Percentiles rank a stretch among this genome's conserved stretches.
Evolutionary conservation across 2,113 vertebrate species (phyloP).

Genomic region (Malurus alboscapulatus): DNA sequence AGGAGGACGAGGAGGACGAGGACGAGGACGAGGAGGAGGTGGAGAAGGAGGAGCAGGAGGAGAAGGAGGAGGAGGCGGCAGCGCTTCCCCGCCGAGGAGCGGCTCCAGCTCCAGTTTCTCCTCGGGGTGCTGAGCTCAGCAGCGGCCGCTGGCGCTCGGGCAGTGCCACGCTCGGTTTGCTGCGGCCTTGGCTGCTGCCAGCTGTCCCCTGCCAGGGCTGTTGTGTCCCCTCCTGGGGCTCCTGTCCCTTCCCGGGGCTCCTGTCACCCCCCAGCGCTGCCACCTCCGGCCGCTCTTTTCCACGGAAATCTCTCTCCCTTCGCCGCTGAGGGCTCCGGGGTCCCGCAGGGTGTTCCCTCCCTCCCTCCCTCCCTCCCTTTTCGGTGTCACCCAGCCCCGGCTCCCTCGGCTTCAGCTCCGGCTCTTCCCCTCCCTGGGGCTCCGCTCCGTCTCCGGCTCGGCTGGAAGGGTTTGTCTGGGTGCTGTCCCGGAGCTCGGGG

Average conservation of each 20-base stretch:
- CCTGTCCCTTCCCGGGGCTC: not conserved
- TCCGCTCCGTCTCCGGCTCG: accelerated
- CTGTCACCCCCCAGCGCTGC: not conserved
- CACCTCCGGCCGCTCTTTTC: accelerated
- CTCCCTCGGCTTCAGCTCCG: accelerated
- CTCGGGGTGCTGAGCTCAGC: conserved; percentile 28
- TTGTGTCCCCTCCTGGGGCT: not conserved
- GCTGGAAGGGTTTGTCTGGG: accelerated
- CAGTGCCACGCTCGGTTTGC: not conserved
- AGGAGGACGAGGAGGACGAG: too few relatives aligned
- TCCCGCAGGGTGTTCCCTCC: not conserved
- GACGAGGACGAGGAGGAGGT: too few relatives aligned
- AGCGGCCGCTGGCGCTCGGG: not conserved
- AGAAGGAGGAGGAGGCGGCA: not conserved
- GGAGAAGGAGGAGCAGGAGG: too few relatives aligned
- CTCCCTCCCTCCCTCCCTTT: too few relatives aligned
- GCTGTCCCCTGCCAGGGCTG: not conserved
- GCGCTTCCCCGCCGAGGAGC: not conserved
- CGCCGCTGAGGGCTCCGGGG: accelerated
- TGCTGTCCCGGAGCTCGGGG: not conserved
- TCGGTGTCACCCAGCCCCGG: too few relatives aligned
- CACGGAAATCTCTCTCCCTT: not conserved
- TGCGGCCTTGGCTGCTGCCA: not conserved
- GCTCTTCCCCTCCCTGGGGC: not conserved
- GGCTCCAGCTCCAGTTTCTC: not conserved